These are phyloP conservation scores for Anser brachyrhynchus DNA, from an alignment of 2,113 vertebrate genomes.

Conservation along the genomic window DNA sequence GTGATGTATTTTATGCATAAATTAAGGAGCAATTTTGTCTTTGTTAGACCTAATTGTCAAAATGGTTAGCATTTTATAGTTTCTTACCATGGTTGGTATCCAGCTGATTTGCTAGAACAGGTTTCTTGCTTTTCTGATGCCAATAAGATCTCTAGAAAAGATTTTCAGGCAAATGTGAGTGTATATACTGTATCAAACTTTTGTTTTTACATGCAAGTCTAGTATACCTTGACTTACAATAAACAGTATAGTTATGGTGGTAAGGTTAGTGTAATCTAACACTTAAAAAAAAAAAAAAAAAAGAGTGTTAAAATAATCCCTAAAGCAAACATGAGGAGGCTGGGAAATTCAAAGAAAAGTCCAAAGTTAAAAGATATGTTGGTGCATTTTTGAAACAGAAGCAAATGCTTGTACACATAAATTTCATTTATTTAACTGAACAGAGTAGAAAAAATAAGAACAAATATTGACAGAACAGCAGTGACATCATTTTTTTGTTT, in stretches of 20 bases:
- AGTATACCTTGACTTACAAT: neutral
- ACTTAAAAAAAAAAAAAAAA: neutral
- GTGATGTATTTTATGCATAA: neutral
- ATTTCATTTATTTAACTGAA: neutral
- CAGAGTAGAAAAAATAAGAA: neutral
- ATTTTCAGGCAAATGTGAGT: neutral
- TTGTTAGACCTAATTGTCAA: neutral
- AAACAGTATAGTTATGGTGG: fast-evolving
- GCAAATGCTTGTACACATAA: neutral
- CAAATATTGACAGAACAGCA: neutral
- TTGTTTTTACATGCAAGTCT: neutral
- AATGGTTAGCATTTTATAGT: neutral
- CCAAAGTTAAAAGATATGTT: neutral
- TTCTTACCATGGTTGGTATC: neutral
- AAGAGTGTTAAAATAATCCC: neutral
- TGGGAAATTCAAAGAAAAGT: neutral
- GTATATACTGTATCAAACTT: neutral
- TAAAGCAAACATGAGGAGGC: neutral
- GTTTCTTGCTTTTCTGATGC: neutral
- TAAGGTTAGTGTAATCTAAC: neutral
- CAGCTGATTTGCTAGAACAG: neutral
- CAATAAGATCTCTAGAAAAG: neutral
- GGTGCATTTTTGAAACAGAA: neutral
- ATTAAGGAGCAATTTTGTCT: neutral
- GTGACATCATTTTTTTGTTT: too few relatives aligned